These are phyloP conservation scores for Maccullochella peelii DNA, from an alignment of 2,113 vertebrate genomes.

Conservation along the genomic window DNA sequence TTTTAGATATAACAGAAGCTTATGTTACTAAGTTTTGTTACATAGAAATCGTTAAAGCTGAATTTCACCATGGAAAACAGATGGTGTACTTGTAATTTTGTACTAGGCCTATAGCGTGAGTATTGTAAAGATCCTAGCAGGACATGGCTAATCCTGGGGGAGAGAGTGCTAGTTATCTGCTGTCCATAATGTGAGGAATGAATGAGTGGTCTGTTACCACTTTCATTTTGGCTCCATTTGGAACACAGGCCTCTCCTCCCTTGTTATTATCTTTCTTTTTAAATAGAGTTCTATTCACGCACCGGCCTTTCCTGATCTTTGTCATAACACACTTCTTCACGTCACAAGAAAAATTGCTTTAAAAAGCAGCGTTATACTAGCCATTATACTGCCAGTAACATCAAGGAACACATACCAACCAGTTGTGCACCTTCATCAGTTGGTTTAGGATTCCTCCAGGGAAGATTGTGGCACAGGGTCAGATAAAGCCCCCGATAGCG, in stretches of 20 bases:
- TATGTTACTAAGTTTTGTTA: not conserved
- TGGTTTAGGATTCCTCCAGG: slow-evolving; percentile 1
- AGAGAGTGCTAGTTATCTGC: slow-evolving; percentile 23
- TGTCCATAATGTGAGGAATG: slow-evolving; percentile 36
- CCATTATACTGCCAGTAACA: not conserved
- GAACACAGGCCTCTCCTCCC: slow-evolving; percentile 29
- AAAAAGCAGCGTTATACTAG: not conserved
- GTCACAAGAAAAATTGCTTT: not conserved
- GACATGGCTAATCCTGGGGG: not conserved
- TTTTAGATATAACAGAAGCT: not conserved
- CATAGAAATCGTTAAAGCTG: not conserved
- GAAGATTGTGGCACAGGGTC: not conserved
- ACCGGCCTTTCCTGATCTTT: slow-evolving; percentile 23
- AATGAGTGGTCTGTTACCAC: slow-evolving; percentile 44
- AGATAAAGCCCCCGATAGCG: not conserved
- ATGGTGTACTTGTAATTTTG: not conserved
- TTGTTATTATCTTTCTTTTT: slow-evolving; percentile 26
- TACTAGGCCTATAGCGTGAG: not conserved
- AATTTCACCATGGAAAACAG: not conserved
- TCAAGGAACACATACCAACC: not conserved
- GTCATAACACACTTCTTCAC: slow-evolving; percentile 15
- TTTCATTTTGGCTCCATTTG: slow-evolving; percentile 46
- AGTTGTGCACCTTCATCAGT: not conserved
- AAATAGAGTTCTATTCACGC: slow-evolving; percentile 43
- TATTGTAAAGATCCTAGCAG: not conserved